Conservation (phyloP, 2,888 invertebrate species). For the Omphaloscelis lunosa region DNA sequence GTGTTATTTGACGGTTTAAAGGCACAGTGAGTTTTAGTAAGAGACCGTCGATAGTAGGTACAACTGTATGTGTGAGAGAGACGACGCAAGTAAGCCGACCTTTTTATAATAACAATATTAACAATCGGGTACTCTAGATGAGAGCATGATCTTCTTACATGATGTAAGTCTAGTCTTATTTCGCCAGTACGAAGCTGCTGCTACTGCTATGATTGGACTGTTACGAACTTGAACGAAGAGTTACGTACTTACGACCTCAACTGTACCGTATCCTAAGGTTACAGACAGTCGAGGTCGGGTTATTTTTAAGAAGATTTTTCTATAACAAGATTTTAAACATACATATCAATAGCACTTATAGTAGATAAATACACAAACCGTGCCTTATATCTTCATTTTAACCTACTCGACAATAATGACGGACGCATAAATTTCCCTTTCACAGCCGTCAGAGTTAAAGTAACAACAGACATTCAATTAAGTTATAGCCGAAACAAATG, state of each 20-base stretch:
- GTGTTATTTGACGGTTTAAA: neutral
- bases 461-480: slow-evolving; percentile 26
- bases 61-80: neutral
- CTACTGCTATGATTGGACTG: no score
- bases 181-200: neutral
- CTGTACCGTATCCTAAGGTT: no score
- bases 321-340: no score
- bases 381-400: neutral
- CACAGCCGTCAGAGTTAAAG: slow-evolving; percentile 13
- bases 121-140: no score
- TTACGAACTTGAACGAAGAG: no score
- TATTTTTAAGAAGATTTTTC: no score
- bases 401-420: neutral
- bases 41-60: neutral
- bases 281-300: no score
- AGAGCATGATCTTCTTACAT: no score
- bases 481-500: slow-evolving; percentile 32
- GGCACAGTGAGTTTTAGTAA: neutral
- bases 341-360: no score
- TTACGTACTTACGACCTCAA: no score
- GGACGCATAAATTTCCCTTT: neutral
- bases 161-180: neutral
- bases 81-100: neutral
- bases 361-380: neutral
- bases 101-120: neutral